phyloP scores from a whole-genome alignment of 1,140 invertebrate genomes.

The Hyposmocoma kahamanoa region DNA sequence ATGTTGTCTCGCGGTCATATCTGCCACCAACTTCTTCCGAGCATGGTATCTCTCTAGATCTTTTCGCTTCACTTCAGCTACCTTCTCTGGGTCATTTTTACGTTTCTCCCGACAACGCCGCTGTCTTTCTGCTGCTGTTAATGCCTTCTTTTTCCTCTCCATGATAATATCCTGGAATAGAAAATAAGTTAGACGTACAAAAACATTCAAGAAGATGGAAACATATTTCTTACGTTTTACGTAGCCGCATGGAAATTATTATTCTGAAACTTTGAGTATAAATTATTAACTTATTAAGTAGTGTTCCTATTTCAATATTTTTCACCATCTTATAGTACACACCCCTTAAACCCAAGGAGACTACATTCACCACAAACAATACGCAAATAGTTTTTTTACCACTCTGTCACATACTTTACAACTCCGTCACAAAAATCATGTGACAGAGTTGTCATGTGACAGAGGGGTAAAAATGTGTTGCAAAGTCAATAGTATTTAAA shows the following conservation, averaged over 20 bases:
- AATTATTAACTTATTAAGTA: neutral
- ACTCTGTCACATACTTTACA: conserved; percentile 16
- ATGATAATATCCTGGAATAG: neutral
- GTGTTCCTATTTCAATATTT: neutral
- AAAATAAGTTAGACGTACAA: neutral
- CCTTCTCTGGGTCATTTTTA: too few species aligned
- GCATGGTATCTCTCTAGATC: too few species aligned
- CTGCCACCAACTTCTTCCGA: too few species aligned
- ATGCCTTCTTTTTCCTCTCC: too few species aligned
- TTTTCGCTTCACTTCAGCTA: too few species aligned
- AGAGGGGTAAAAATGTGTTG: conserved; percentile 11
- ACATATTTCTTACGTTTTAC: too few species aligned
- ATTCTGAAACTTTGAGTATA: neutral
- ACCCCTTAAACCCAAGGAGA: too few species aligned
- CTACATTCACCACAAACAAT: conserved; percentile 6
- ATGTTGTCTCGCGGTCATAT: too few species aligned
- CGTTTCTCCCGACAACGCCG: too few species aligned
- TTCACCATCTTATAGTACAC: neutral
- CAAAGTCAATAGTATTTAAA: conserved; percentile 18
- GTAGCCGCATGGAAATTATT: too few species aligned
- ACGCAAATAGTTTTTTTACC: conserved; percentile 14
- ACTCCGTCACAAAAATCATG: conserved; percentile 14
- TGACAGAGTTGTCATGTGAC: conserved; percentile 15
- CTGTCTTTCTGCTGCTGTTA: too few species aligned
- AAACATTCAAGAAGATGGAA: neutral